A percentile compares a stretch with the other conserved stretches of the same genome.
Evolutionary conservation across 1,140 invertebrate genomes (phyloP).

Genomic region (Hypothenemus hampei): DNA sequence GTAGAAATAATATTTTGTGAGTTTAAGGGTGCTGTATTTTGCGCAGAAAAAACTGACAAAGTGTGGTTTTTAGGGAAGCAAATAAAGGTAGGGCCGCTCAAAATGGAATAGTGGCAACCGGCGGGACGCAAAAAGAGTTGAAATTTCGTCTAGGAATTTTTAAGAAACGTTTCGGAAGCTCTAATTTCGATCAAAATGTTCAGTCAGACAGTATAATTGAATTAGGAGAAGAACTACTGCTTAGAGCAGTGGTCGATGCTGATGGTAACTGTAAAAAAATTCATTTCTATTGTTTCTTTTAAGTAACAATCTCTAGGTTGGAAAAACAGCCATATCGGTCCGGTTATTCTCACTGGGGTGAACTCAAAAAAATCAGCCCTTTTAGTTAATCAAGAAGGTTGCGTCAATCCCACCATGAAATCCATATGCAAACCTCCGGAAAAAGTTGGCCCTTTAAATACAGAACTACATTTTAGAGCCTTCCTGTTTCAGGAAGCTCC

Average conservation of each 20-base stretch:
- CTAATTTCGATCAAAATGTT: slow-evolving; percentile 52
- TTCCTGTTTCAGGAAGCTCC: slow-evolving; percentile 66
- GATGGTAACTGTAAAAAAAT: slow-evolving; percentile 50
- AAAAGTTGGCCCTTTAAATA: slow-evolving; percentile 46
- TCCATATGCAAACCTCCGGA: slow-evolving; percentile 52
- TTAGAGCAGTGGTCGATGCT: slow-evolving; percentile 56
- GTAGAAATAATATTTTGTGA: slow-evolving; percentile 19
- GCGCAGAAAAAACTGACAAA: too few relatives aligned
- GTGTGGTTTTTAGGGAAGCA: slow-evolving; percentile 23
- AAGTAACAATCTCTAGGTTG: too few relatives aligned
- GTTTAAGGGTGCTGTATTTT: too few relatives aligned
- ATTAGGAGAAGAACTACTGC: slow-evolving; percentile 60
- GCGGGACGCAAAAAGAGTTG: slow-evolving; percentile 54
- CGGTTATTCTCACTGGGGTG: slow-evolving; percentile 50
- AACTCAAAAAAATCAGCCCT: slow-evolving; percentile 46
- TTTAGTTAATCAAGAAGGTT: slow-evolving; percentile 54
- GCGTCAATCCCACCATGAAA: slow-evolving; percentile 54
- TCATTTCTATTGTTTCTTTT: too few relatives aligned
- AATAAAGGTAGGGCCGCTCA: slow-evolving; percentile 41
- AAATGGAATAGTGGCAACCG: slow-evolving; percentile 48
- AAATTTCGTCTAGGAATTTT: slow-evolving; percentile 56
- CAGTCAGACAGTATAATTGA: slow-evolving; percentile 53
- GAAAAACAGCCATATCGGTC: slow-evolving; percentile 57
- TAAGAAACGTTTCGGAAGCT: slow-evolving; percentile 47
- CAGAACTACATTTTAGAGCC: slow-evolving; percentile 53